Conservation (phyloP, 2,888 invertebrate species). For the Drosophila crucigera region DNA sequence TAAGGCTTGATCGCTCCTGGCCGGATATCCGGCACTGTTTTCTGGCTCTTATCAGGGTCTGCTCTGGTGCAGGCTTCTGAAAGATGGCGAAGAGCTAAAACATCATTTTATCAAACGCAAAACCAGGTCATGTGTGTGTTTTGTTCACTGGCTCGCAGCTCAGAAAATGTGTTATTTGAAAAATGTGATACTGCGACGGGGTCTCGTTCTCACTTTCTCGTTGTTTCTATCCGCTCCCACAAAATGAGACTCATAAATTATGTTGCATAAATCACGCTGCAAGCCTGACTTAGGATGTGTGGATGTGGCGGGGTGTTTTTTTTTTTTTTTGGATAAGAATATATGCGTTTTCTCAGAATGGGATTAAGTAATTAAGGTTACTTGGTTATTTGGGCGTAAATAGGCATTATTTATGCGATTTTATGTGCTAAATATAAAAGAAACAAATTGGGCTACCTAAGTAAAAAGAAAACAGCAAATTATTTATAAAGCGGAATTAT, state of each 20-base stretch:
- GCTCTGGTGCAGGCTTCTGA: neutral
- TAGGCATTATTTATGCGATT: constrained; percentile 27
- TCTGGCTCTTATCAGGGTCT: constrained; percentile 51
- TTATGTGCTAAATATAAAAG: constrained; percentile 3
- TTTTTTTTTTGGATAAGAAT: constrained; percentile 1
- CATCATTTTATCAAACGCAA: constrained; percentile 66
- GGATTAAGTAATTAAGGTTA: constrained; percentile 34
- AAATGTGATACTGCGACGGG: constrained; percentile 37
- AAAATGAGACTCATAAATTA: constrained; percentile 72
- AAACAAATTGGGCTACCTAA: neutral
- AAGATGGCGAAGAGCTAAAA: constrained; percentile 12
- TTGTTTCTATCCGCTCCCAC: constrained; percentile 17
- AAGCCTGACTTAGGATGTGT: constrained; percentile 11
- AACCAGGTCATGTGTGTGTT: constrained; percentile 72
- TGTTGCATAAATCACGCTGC: constrained; percentile 67
- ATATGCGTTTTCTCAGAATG: constrained; percentile 5
- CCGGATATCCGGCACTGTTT: constrained; percentile 55
- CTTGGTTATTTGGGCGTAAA: constrained; percentile 1
- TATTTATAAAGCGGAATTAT: neutral
- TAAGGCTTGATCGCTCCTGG: constrained; percentile 49
- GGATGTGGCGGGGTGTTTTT: neutral
- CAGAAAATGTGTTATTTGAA: constrained; percentile 42
- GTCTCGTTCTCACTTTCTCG: constrained; percentile 22
- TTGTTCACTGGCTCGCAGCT: constrained; percentile 26
- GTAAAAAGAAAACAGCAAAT: neutral